Conservation (phyloP, 2,113 vertebrate species). For the Herpailurus yagouaroundi region DNA sequence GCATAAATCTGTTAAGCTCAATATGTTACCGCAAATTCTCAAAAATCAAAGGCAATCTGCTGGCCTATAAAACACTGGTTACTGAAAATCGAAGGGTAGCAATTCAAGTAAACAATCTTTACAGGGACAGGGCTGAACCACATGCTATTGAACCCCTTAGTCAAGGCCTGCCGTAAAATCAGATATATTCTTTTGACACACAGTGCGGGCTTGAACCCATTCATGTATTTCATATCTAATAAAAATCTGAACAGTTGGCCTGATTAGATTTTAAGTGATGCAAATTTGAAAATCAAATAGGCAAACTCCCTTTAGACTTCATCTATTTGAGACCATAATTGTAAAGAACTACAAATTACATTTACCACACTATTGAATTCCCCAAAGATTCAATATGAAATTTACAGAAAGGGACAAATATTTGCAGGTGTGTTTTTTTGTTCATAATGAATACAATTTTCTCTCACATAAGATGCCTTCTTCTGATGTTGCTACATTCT, state of each 20-base stretch:
- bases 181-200: conserved; percentile 69
- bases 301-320: conserved; percentile 86
- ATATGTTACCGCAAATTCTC: conserved; percentile 87
- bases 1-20: conserved; percentile 88
- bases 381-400: conserved; percentile 70
- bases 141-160: conserved; percentile 65
- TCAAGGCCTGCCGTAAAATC: conserved; percentile 65
- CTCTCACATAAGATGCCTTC: not conserved
- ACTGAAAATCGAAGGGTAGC: conserved; percentile 86
- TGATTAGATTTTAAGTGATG: conserved; percentile 90
- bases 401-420: conserved; percentile 75
- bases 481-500: conserved; percentile 19
- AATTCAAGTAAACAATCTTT: conserved; percentile 78
- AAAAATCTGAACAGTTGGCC: conserved; percentile 88
- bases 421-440: conserved; percentile 76
- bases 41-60: conserved; percentile 89
- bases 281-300: conserved; percentile 89
- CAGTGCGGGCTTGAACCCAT: conserved; percentile 75
- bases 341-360: conserved; percentile 84
- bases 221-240: conserved; percentile 82
- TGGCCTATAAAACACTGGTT: conserved; percentile 85
- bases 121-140: conserved; percentile 73
- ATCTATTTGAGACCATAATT: conserved; percentile 86
- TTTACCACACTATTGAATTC: conserved; percentile 78
- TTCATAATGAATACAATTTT: conserved; percentile 74